A percentile compares a stretch with the other conserved stretches of the same genome.
Conservation (phyloP, 2,797 vertebrate genomes). For the Hippocampus kuda region DNA sequence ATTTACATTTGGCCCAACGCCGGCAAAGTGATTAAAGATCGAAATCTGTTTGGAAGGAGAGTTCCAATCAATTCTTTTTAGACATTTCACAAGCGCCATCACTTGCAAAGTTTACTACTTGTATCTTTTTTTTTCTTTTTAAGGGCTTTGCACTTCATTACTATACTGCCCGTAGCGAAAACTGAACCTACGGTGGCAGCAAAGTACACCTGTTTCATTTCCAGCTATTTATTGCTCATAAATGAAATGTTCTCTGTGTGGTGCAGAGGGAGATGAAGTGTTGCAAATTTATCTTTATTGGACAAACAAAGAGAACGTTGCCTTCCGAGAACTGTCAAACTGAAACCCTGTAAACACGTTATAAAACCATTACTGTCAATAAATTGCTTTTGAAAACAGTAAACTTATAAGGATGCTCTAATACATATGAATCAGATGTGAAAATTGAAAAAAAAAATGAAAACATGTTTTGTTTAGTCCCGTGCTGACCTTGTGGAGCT, state of each 20-base stretch:
- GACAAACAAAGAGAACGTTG: neutral
- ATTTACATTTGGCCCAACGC: slow-evolving; percentile 55
- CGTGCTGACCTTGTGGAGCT: neutral
- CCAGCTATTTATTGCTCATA: neutral
- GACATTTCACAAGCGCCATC: slow-evolving; percentile 52
- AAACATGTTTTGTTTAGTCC: neutral
- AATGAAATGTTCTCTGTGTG: neutral
- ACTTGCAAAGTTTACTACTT: slow-evolving; percentile 38
- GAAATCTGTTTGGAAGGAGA: slow-evolving; percentile 44
- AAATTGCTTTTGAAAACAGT: neutral
- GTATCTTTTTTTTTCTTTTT: slow-evolving; percentile 14
- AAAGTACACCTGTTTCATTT: slow-evolving; percentile 3
- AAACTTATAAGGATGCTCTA: neutral
- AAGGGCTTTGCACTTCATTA: slow-evolving; percentile 13
- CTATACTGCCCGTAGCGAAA: neutral
- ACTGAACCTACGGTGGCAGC: neutral
- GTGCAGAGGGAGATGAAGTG: neutral
- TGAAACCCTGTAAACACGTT: neutral
- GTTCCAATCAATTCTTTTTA: slow-evolving; percentile 50
- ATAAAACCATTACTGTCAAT: neutral
- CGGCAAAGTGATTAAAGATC: slow-evolving; percentile 60
- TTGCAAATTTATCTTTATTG: neutral
- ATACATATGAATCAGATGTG: neutral
- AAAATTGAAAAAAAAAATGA: neutral
- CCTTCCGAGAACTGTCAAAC: neutral